Evolutionary conservation across 2,113 vertebrate genomes (phyloP).

Genomic region (Strix uralensis): DNA sequence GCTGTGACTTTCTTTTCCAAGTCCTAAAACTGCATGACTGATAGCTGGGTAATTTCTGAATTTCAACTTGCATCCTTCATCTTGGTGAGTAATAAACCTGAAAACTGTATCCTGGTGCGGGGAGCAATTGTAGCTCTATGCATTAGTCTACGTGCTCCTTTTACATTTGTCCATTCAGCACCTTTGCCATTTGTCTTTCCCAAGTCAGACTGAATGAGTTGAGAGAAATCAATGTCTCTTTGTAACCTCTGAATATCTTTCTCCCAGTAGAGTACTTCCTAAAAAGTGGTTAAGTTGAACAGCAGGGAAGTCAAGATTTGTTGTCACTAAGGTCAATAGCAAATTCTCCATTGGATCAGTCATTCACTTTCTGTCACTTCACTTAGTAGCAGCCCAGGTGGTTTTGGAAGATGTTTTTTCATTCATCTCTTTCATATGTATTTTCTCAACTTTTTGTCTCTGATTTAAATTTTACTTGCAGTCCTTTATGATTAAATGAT

Average conservation of each 20-base stretch:
- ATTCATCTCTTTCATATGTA: background rate
- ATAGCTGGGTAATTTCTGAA: background rate
- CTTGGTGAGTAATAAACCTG: background rate
- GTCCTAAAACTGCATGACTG: background rate
- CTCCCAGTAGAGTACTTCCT: background rate
- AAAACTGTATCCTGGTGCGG: background rate
- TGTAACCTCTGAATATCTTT: slow-evolving; percentile 4
- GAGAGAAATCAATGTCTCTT: slow-evolving; percentile 28
- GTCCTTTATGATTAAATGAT: background rate
- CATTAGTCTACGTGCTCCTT: background rate
- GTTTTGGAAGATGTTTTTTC: background rate
- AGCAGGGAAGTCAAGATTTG: background rate
- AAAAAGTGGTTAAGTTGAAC: background rate
- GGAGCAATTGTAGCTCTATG: background rate
- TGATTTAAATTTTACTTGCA: background rate
- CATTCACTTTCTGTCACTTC: background rate
- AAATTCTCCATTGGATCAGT: background rate
- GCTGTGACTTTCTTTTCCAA: slow-evolving; percentile 17
- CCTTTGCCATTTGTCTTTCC: slow-evolving; percentile 27
- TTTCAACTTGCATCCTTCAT: background rate
- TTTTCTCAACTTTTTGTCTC: background rate
- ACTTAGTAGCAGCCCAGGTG: background rate
- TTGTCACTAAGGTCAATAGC: background rate
- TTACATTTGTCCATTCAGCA: background rate
- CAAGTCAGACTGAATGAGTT: background rate